These are phyloP conservation scores for Sphaerophoria taeniata DNA, from an alignment of 2,888 invertebrate species.

Conservation along the genomic window DNA sequence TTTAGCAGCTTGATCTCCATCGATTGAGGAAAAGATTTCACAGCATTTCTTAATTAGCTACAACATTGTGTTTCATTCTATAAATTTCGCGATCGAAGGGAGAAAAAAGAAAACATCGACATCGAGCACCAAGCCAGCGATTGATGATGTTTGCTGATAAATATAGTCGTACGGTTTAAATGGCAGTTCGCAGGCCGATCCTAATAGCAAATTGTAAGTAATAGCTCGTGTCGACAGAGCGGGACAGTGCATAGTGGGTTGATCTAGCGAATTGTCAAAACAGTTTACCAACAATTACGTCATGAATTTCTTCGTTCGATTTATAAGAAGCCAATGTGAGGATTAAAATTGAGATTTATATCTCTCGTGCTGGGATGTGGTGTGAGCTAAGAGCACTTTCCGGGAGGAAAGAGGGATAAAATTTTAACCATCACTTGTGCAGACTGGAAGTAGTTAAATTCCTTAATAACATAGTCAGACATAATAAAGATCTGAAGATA, in stretches of 20 bases:
- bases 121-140: slow-evolving; percentile 24
- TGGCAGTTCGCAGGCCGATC: slow-evolving; percentile 42
- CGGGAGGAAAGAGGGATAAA: too few species aligned
- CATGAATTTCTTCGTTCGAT: not conserved
- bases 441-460: too few species aligned
- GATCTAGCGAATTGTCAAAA: slow-evolving; percentile 53
- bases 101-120: not conserved
- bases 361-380: too few species aligned
- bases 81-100: slow-evolving; percentile 31
- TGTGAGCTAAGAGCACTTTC: too few species aligned
- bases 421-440: too few species aligned
- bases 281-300: slow-evolving; percentile 48
- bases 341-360: too few species aligned
- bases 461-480: too few species aligned
- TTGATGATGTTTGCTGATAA: slow-evolving; percentile 61
- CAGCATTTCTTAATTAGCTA: slow-evolving; percentile 61
- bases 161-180: slow-evolving; percentile 24
- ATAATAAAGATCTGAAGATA: too few species aligned
- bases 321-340: not conserved
- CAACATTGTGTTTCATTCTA: slow-evolving; percentile 48
- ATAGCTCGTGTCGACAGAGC: slow-evolving; percentile 34
- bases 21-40: slow-evolving; percentile 34
- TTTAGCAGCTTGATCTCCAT: not conserved
- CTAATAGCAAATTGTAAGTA: slow-evolving; percentile 54
- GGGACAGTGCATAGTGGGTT: slow-evolving; percentile 13